Conservation (phyloP, 2,888 invertebrate species). For the Palloptera scutellata region DNA sequence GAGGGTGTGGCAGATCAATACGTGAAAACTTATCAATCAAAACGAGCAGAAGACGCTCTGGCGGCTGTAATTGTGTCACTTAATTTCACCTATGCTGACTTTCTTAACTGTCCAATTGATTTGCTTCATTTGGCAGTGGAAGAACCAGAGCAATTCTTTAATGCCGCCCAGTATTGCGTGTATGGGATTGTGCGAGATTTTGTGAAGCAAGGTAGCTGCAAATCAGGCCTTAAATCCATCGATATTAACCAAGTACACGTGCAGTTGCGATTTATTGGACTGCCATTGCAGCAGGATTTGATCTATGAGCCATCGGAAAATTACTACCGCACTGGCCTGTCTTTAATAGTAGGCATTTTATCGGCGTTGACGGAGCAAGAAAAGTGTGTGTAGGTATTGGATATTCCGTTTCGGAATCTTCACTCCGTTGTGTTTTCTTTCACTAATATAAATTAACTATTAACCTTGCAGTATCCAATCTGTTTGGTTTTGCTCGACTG, state of each 20-base stretch:
- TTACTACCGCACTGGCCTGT: constrained; percentile 47
- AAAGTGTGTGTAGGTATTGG: constrained; percentile 48
- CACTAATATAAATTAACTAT: not conserved
- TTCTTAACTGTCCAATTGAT: constrained; percentile 42
- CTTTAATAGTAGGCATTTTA: constrained; percentile 52
- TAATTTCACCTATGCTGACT: constrained; percentile 48
- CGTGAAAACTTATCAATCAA: constrained; percentile 43
- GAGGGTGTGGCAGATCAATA: constrained; percentile 46
- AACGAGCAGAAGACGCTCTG: constrained; percentile 51
- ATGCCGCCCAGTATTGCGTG: constrained; percentile 52
- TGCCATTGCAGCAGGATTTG: constrained; percentile 50
- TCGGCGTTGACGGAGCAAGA: constrained; percentile 52
- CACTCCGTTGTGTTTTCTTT: too few relatives aligned
- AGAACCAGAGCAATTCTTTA: constrained; percentile 54
- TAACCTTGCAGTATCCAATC: constrained; percentile 54
- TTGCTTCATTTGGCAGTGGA: constrained; percentile 50
- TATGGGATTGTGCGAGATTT: constrained; percentile 49
- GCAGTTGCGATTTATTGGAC: constrained; percentile 50
- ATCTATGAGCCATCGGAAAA: constrained; percentile 45
- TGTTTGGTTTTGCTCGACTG: constrained; percentile 59
- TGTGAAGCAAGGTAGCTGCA: constrained; percentile 35
- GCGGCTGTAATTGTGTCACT: constrained; percentile 50
- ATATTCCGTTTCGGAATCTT: constrained; percentile 23
- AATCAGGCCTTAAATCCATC: constrained; percentile 38
- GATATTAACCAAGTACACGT: constrained; percentile 55